Conservation (phyloP, 2,888 invertebrate species). For the Pherbina coryleti region DNA sequence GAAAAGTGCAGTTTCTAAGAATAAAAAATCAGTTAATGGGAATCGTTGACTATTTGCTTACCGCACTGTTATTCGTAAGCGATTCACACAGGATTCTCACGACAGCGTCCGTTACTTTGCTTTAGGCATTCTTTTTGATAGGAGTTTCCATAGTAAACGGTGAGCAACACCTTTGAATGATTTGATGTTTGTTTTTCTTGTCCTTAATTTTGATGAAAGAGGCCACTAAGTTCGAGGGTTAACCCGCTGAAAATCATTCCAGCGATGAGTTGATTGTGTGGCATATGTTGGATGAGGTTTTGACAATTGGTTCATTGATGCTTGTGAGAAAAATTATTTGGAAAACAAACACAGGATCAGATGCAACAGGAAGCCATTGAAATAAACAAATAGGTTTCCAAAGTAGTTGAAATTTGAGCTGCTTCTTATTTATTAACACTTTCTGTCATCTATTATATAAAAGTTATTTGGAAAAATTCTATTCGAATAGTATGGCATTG, state of each 20-base stretch:
- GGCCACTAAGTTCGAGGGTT: not conserved
- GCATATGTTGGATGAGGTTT: not conserved
- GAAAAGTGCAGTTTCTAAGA: not conserved
- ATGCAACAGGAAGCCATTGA: conserved; percentile 22
- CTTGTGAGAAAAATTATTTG: not conserved
- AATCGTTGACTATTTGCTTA: not conserved
- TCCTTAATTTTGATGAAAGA: not conserved
- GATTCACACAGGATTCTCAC: not conserved
- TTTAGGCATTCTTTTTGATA: not conserved
- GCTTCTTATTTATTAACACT: conserved; percentile 11
- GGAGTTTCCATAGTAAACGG: not conserved
- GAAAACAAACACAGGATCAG: not conserved
- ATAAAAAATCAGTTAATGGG: not conserved
- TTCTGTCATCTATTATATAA: not conserved
- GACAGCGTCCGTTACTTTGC: not conserved
- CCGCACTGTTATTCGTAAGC: not conserved
- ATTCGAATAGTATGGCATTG: not conserved
- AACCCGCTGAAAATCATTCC: not conserved
- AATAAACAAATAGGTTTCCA: not conserved
- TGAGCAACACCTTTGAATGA: not conserved
- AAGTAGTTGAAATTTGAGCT: conserved; percentile 14
- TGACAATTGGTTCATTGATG: not conserved
- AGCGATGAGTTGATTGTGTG: not conserved
- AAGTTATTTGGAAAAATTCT: not conserved
- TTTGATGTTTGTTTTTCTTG: not conserved